Percentiles rank a stretch among this genome's conserved stretches.
These are phyloP conservation scores for Bursaphelenchus okinawaensis DNA, from an alignment of 2,888 invertebrate species.

Conservation along the genomic window DNA sequence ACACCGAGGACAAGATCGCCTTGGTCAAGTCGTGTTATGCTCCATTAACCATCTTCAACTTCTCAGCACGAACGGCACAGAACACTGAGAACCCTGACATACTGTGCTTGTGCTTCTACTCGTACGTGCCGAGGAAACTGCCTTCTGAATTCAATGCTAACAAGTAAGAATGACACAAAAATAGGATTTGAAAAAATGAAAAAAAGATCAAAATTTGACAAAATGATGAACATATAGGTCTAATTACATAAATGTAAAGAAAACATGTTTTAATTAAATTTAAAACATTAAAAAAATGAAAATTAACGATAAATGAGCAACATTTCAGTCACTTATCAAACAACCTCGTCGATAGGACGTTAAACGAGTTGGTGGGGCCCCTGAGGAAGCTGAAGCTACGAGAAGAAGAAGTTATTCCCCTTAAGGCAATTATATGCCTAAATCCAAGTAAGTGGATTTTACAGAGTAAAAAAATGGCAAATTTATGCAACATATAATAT, in stretches of 20 bases:
- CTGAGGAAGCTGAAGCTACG: conserved; percentile 49
- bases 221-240: too few species aligned
- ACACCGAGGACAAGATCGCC: conserved; percentile 51
- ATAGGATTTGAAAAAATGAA: not conserved
- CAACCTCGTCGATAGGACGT: conserved; percentile 52
- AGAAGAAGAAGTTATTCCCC: conserved; percentile 55
- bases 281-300: too few species aligned
- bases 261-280: not conserved
- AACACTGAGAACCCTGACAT: conserved; percentile 56
- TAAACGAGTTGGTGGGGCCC: conserved; percentile 54
- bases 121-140: conserved; percentile 48
- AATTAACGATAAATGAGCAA: too few species aligned
- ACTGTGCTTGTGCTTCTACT: conserved; percentile 50
- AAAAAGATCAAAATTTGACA: too few species aligned
- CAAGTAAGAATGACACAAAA: conserved; percentile 37
- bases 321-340: conserved; percentile 52
- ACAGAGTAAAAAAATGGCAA: not conserved
- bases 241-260: too few species aligned
- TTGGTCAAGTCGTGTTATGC: conserved; percentile 40
- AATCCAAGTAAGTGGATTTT: conserved; percentile 45
- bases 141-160: conserved; percentile 55
- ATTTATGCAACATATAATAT: not conserved
- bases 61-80: conserved; percentile 54
- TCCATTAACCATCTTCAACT: conserved; percentile 56
- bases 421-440: conserved; percentile 55